Evolutionary conservation across 2,888 invertebrate species (phyloP).

Genomic region (Aspidapion aeneum): DNA sequence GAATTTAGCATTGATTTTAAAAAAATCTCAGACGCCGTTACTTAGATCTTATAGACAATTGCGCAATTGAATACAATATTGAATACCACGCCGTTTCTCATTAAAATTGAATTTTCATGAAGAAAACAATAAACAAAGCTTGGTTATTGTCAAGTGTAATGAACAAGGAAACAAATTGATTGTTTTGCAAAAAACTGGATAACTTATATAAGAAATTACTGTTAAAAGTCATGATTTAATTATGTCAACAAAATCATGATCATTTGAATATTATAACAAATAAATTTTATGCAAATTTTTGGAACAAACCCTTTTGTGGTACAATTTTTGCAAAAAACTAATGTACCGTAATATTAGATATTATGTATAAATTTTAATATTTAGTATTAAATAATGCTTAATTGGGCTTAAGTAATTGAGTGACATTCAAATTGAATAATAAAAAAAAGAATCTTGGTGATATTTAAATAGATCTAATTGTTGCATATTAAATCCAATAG

Average conservation of each 20-base stretch:
- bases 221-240: background rate
- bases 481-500: no score
- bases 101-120: background rate
- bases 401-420: background rate
- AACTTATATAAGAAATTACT: background rate
- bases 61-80: background rate
- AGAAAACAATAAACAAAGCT: background rate
- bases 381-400: background rate
- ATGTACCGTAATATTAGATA: background rate
- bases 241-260: background rate
- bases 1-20: no score
- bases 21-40: no score
- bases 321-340: background rate
- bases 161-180: background rate
- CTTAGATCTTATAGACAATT: background rate
- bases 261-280: background rate
- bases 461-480: background rate
- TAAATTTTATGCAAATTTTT: background rate
- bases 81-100: background rate
- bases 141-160: background rate
- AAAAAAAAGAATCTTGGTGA: background rate
- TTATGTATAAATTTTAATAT: background rate
- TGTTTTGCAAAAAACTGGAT: background rate
- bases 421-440: background rate
- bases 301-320: background rate